Conservation (phyloP, 2,888 invertebrate genomes). For the Endomychus coccineus region DNA sequence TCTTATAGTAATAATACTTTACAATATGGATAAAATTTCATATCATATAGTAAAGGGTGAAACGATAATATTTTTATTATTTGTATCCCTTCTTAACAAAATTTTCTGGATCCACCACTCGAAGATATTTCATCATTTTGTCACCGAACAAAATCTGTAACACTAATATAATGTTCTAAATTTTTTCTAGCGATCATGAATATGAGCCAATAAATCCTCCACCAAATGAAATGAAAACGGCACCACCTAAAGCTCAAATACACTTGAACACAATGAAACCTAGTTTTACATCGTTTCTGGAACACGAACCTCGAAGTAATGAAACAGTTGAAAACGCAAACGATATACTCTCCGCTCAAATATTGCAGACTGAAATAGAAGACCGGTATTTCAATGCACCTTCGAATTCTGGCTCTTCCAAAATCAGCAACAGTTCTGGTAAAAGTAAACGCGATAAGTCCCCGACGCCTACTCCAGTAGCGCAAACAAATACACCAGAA, state of each 20-base stretch:
- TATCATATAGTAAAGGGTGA: too few species aligned
- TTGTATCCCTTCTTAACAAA: too few species aligned
- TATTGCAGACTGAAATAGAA: conserved; percentile 54
- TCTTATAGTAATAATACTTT: too few species aligned
- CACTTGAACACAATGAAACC: conserved; percentile 13
- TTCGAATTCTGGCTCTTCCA: conserved; percentile 55
- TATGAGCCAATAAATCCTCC: conserved; percentile 83
- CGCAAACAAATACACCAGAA: conserved; percentile 19
- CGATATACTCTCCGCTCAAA: conserved; percentile 36
- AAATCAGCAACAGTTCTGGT: conserved; percentile 26
- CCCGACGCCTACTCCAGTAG: conserved; percentile 10
- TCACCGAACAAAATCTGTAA: too few species aligned
- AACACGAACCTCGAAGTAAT: conserved; percentile 44
- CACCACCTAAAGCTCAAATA: conserved; percentile 29
- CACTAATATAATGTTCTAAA: background rate
- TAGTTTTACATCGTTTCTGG: background rate
- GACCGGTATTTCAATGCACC: conserved; percentile 51
- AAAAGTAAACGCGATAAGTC: conserved; percentile 50
- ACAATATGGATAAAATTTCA: too few species aligned
- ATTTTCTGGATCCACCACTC: too few species aligned
- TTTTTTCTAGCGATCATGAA: conserved; percentile 76
- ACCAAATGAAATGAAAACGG: conserved; percentile 42
- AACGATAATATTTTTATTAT: too few species aligned
- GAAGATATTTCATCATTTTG: too few species aligned
- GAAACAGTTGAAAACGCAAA: conserved; percentile 8